A percentile compares a stretch with the other conserved stretches of the same genome.
phyloP scores from a whole-genome alignment of 2,113 vertebrate species.

The Antigone vipio region DNA sequence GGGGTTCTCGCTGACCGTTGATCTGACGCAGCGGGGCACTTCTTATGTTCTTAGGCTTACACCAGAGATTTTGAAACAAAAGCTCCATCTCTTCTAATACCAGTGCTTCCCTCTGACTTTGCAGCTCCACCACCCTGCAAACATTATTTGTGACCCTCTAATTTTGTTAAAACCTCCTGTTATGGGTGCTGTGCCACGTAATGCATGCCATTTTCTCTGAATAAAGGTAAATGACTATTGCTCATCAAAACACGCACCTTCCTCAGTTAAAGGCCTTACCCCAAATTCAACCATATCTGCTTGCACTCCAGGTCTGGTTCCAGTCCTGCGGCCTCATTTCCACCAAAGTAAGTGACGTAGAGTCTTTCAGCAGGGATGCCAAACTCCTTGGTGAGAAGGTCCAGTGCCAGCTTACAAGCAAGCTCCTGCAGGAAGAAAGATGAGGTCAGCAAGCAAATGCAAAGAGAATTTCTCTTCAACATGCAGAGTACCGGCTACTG shows the following conservation, averaged over 20 bases:
- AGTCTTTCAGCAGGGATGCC: conserved; percentile 92
- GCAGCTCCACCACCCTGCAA: background rate
- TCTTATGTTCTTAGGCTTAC: background rate
- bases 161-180: background rate
- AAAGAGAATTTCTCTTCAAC: background rate
- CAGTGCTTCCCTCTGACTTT: background rate
- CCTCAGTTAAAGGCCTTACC: conserved; percentile 72
- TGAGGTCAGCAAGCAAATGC: background rate
- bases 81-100: background rate
- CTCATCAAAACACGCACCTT: background rate
- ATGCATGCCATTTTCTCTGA: background rate
- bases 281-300: conserved; percentile 95
- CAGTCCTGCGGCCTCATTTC: conserved; percentile 85
- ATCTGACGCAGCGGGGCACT: background rate
- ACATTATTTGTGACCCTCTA: background rate
- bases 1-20: accelerated
- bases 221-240: background rate
- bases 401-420: conserved; percentile 93
- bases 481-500: background rate
- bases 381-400: conserved; percentile 92
- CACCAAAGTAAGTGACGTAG: conserved; percentile 98
- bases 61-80: background rate
- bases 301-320: conserved; percentile 95
- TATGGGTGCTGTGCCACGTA: background rate
- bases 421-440: conserved; percentile 78